These are phyloP conservation scores for Pogonus chalceus DNA, from an alignment of 1,140 invertebrate genomes.

Conservation along the genomic window DNA sequence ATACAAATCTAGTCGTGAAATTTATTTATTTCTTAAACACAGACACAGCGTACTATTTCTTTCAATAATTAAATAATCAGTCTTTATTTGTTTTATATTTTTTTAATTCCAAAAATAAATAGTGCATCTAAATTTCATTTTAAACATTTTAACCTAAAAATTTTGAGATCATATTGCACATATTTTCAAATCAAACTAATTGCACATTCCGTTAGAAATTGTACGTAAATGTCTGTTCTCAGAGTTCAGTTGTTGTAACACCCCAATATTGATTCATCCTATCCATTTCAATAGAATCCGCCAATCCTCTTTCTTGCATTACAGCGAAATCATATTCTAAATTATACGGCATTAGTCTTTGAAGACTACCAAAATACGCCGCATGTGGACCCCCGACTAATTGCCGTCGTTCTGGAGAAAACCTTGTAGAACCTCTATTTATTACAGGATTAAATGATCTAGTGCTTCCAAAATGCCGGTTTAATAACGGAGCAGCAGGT, in stretches of 20 bases:
- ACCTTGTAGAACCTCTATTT: conserved; percentile 29
- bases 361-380: conserved; percentile 74
- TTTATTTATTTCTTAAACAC: no score
- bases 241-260: conserved; percentile 71
- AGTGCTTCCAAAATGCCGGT: conserved; percentile 67
- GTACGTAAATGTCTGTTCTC: no score
- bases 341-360: conserved; percentile 73
- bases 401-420: conserved; percentile 35
- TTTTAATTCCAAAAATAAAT: no score
- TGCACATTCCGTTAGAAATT: no score
- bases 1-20: conserved; percentile 27
- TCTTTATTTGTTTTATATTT: no score
- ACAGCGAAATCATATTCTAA: conserved; percentile 74
- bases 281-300: conserved; percentile 66
- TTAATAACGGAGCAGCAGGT: conserved; percentile 47
- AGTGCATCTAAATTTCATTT: no score
- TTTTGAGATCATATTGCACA: no score
- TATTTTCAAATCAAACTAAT: no score
- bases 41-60: no score
- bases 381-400: conserved; percentile 66
- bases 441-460: conserved; percentile 53
- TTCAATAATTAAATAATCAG: no score
- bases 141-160: no score
- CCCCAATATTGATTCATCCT: conserved; percentile 83
- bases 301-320: conserved; percentile 58